These are phyloP conservation scores for Hippotragus niger DNA, from an alignment of 2,113 vertebrate species.

Conservation along the genomic window DNA sequence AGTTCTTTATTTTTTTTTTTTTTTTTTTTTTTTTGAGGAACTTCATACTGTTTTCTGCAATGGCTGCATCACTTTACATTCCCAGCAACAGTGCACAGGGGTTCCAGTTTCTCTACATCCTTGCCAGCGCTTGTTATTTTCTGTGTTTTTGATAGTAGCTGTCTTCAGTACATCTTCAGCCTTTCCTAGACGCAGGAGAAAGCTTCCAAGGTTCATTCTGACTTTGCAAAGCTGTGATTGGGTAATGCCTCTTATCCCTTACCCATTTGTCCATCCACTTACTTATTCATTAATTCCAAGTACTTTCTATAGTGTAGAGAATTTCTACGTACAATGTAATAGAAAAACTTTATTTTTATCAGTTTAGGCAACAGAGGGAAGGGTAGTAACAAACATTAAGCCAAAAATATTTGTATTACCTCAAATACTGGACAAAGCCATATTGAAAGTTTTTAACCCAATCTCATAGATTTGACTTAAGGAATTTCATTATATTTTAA, in stretches of 20 bases:
- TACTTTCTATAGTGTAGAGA: background rate
- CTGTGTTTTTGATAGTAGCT: background rate
- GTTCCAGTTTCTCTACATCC: background rate
- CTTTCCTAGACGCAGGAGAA: background rate
- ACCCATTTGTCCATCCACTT: background rate
- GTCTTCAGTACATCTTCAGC: background rate
- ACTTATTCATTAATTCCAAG: background rate
- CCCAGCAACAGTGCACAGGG: background rate
- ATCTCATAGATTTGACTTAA: background rate
- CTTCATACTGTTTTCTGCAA: background rate
- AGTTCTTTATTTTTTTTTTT: background rate
- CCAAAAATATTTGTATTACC: background rate
- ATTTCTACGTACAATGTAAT: background rate
- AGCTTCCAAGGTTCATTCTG: background rate
- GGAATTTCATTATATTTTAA: background rate
- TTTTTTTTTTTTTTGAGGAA: background rate
- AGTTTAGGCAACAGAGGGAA: constrained; percentile 29
- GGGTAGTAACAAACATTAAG: background rate
- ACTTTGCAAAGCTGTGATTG: background rate
- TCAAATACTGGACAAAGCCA: background rate
- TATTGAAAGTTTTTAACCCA: background rate
- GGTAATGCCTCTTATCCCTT: background rate
- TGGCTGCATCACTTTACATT: background rate
- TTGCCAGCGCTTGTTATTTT: background rate
- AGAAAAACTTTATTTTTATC: background rate